Evolutionary conservation across 1,140 invertebrate species (phyloP).

Genomic region (Cylas formicarius): DNA sequence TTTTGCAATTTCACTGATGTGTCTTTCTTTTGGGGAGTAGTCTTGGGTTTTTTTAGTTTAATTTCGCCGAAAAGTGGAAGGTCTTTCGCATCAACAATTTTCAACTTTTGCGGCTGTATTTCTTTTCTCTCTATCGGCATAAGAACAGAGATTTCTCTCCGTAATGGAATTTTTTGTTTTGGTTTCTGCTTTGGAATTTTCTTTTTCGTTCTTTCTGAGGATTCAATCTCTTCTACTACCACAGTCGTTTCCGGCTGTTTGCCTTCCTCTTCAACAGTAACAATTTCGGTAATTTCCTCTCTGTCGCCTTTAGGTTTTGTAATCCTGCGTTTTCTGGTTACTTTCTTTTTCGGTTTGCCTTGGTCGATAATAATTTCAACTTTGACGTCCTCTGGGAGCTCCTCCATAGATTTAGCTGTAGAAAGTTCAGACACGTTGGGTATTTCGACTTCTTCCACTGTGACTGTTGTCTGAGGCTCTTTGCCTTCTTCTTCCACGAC

Average conservation of each 20-base stretch:
- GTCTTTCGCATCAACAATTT: slow-evolving; percentile 61
- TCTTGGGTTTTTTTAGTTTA: slow-evolving; percentile 35
- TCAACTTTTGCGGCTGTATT: slow-evolving; percentile 50
- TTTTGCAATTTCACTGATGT: slow-evolving; percentile 41
- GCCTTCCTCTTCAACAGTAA: slow-evolving; percentile 35
- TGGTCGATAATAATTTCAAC: slow-evolving; percentile 36
- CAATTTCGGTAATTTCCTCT: slow-evolving; percentile 36
- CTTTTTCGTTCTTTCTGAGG: slow-evolving; percentile 39
- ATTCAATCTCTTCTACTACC: slow-evolving; percentile 40
- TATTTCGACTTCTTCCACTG: slow-evolving; percentile 30
- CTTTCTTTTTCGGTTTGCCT: slow-evolving; percentile 32
- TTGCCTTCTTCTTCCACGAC: slow-evolving; percentile 46
- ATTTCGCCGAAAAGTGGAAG: slow-evolving; percentile 50
- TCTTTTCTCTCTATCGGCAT: slow-evolving; percentile 56
- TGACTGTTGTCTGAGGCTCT: slow-evolving; percentile 40
- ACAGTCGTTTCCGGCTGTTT: slow-evolving; percentile 36
- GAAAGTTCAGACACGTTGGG: slow-evolving; percentile 22
- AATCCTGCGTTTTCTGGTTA: slow-evolving; percentile 38
- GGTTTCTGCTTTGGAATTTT: slow-evolving; percentile 38
- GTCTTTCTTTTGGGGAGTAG: slow-evolving; percentile 35
- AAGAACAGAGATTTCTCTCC: slow-evolving; percentile 36
- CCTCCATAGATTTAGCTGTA: slow-evolving; percentile 29
- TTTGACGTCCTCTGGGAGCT: slow-evolving; percentile 41
- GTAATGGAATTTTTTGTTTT: slow-evolving; percentile 25
- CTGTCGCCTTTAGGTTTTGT: slow-evolving; percentile 33